Base-by-base conservation (phyloP, 2,888 invertebrate genomes). In the Drosophila meridionalis region DNA sequence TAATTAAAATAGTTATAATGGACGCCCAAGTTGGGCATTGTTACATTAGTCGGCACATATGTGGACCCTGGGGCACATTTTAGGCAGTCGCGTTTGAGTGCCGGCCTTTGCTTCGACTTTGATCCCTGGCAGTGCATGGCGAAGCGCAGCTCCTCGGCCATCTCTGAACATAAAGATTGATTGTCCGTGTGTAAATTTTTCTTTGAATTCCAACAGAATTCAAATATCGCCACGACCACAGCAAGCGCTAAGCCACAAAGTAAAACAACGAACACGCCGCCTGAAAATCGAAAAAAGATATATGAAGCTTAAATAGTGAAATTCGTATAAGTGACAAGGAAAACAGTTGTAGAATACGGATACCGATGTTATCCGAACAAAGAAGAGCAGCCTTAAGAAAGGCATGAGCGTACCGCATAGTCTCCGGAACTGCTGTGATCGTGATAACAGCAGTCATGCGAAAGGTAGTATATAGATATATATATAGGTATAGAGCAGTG, bases 261-360 rank as follows among this genome's bases (percentile, higher is more conserved):
- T 0, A 99, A 94, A 0, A 99, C 99, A 38, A 99, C 98, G 93
- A 99, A 99, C 1, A 99, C 98, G 2, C 99, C 99, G 14, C 47
- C 47, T 42, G 7, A 42, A n/a, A 42, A 42, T 14, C 4, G 7
- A 7, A n/a, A 42, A 12, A 38, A 20, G 20, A 20, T 20, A 20
- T 20, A 20, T 20, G 20, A 20, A 20, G 20, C 20, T 20, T 20
- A 20, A 20, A 20, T 1, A 20, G 20, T 20, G 20, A 20, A 20
- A 20, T 20, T 20, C 20, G 20, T 20, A n/a, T n/a, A n/a, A n/a
- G n/a, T n/a, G n/a, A n/a, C n/a, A 20, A 20, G 20, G 20, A 20
- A 20, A 20, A 20, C 20, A 20, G 20, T 20, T 20, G 20, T 20
- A 20, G 20, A 20, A 20, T 20, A 20, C 20, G 20, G 20, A 20